phyloP scores from a whole-genome alignment of 2,113 vertebrate species.

The Paracanthobrama guichenoti region DNA sequence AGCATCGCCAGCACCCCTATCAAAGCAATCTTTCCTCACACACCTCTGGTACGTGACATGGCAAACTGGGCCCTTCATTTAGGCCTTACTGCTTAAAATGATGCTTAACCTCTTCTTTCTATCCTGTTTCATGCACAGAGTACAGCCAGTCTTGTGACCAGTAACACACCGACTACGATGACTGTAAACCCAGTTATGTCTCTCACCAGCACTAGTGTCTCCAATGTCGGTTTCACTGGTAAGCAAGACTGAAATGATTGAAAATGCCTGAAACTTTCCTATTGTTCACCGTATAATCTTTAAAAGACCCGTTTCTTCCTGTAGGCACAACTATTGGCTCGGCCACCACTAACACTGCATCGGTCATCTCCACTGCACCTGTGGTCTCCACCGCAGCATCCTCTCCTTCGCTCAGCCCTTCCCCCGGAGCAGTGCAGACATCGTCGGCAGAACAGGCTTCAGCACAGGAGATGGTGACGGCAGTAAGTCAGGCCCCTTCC shows the following conservation, averaged over 20 bases:
- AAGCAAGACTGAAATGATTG: not conserved
- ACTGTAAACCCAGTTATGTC: constrained; percentile 95
- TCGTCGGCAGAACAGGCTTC: constrained; percentile 77
- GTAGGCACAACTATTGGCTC: constrained; percentile 85
- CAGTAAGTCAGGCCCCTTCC: constrained; percentile 83
- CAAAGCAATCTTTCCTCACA: constrained; percentile 94
- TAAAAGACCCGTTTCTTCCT: constrained; percentile 12
- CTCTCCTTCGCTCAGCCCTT: constrained; percentile 88
- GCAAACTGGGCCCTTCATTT: not conserved
- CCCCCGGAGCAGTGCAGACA: constrained; percentile 75
- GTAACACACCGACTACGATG: constrained; percentile 92
- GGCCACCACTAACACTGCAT: constrained; percentile 84
- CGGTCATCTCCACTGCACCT: constrained; percentile 91
- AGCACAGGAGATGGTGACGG: constrained; percentile 72
- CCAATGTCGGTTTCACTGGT: constrained; percentile 90
- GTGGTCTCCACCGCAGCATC: constrained; percentile 81
- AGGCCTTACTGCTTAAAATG: not conserved
- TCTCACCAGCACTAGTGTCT: constrained; percentile 88
- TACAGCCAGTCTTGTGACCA: constrained; percentile 97
- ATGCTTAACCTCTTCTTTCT: not conserved
- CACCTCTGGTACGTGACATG: constrained; percentile 84
- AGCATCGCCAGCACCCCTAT: constrained; percentile 87
- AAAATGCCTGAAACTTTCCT: not conserved
- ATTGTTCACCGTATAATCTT: not conserved
- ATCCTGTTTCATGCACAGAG: constrained; percentile 83